Evolutionary conservation across 2,888 invertebrate genomes (phyloP), one percentile per base, ranked within the genome.

Genomic region (Trachelus tabidus): DNA sequence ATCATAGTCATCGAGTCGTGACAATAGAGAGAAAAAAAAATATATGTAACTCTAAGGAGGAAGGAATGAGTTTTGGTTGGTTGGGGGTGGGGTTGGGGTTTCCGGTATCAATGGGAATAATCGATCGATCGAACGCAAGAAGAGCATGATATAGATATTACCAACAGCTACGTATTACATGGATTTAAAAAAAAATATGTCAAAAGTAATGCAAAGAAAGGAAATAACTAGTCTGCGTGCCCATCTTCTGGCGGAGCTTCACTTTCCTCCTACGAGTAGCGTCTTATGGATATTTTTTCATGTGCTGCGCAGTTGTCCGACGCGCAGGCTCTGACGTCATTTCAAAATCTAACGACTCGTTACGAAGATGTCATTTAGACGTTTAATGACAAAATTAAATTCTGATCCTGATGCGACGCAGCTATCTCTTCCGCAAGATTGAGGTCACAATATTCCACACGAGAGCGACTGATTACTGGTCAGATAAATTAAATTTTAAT

Each of bases 21-120:
- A 87, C 85, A 89, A 87, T 87, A 87, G 86, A 83, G 86, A 89
- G 89, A 87, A n/a, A 89, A 89, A 87, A 89, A 90, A 87, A 79
- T 31, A 89, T 88, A 87, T 80, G 81, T 87, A 85, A 85, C 84
- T 83, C 79, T 80, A 75, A 78, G 77, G 78, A 80, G 79, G 77
- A 80, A 77, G 75, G 69, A 40, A 76, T 37, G 77, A 76, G 83
- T 85, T 76, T 73, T 73, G 74, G 68, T 40, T 40, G 40, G 15
- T 40, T 40, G 40, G 40, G 12, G 12, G 15, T 0, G 40, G 12
- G 37, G 3, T 31, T 3, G 15, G 40, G 40, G 12, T 12, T 40
- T 40, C 15, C n/a, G 69, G n/a, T 12, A 4, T 15, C 12, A 69
- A n/a, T 31, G 69, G 69, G 1, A 69, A 69, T 12, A 12, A 23